phyloP scores from a whole-genome alignment of 2,113 vertebrate genomes.

The Phyllostomus hastatus region DNA sequence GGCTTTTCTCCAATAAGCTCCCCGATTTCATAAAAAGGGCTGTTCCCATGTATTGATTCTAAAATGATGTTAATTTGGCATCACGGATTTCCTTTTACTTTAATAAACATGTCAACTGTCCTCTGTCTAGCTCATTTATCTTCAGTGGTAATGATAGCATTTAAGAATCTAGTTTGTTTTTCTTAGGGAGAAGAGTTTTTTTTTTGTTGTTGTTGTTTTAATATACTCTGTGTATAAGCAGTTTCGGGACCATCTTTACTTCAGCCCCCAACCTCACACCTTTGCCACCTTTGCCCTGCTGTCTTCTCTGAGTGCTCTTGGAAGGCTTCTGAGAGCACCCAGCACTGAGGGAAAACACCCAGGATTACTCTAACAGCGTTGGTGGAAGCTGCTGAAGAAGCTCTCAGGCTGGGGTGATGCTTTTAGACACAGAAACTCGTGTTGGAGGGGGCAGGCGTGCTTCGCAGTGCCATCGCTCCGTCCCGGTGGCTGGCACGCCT shows the following conservation, averaged over 20 bases:
- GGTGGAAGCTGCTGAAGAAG: not conserved
- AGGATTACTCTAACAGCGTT: not conserved
- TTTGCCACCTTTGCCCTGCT: not conserved
- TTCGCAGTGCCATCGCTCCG: no score
- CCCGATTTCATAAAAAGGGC: not conserved
- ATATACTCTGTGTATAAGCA: not conserved
- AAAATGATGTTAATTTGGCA: not conserved
- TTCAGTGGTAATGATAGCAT: not conserved
- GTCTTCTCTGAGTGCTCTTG: not conserved
- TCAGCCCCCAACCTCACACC: accelerated
- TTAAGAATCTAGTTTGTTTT: not conserved
- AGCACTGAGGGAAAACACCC: not conserved
- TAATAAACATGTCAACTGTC: not conserved
- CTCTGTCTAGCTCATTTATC: not conserved
- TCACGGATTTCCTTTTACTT: not conserved
- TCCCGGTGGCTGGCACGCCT: not conserved
- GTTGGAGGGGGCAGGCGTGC: not conserved
- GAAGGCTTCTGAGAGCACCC: not conserved
- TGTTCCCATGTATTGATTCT: not conserved
- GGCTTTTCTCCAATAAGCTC: not conserved
- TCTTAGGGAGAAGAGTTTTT: not conserved
- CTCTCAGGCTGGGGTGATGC: not conserved
- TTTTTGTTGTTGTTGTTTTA: not conserved
- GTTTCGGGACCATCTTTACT: not conserved
- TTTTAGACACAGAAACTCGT: not conserved